Percentiles rank a stretch among this genome's conserved stretches.
These are phyloP conservation scores for Phycodurus eques DNA, from an alignment of 2,113 vertebrate species.

Conservation along the genomic window DNA sequence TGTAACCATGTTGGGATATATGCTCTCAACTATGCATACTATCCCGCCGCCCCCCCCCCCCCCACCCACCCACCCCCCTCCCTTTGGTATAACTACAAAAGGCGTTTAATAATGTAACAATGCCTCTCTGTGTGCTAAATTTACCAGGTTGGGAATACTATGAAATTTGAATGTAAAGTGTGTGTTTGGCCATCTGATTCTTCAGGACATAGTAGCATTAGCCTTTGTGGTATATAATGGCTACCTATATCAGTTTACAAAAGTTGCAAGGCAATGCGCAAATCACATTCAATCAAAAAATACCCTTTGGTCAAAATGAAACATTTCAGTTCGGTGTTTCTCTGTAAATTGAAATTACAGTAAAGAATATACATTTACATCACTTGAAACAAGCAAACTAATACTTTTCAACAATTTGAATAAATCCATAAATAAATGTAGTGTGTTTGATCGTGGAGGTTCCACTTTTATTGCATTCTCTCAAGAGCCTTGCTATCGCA, in stretches of 20 bases:
- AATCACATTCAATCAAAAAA: too few relatives aligned
- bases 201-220: not conserved
- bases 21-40: not conserved
- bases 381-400: too few relatives aligned
- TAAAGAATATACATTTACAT: too few relatives aligned
- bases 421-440: too few relatives aligned
- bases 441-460: not conserved
- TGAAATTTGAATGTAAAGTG: not conserved
- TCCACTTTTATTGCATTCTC: not conserved
- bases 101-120: not conserved
- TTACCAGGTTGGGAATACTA: not conserved
- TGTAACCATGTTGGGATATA: not conserved
- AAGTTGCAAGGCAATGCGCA: not conserved
- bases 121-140: not conserved
- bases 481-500: too few relatives aligned
- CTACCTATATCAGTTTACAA: not conserved
- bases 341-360: too few relatives aligned
- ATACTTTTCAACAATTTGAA: too few relatives aligned
- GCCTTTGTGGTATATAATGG: not conserved
- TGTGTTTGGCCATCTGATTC: not conserved
- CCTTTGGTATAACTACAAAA: not conserved
- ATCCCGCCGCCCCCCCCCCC: too few relatives aligned
- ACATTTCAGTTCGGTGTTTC: too few relatives aligned
- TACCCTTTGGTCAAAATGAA: too few relatives aligned
- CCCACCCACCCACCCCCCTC: too few relatives aligned